These are phyloP conservation scores for Thunnus albacares DNA, from an alignment of 2,797 vertebrate species.

Conservation along the genomic window DNA sequence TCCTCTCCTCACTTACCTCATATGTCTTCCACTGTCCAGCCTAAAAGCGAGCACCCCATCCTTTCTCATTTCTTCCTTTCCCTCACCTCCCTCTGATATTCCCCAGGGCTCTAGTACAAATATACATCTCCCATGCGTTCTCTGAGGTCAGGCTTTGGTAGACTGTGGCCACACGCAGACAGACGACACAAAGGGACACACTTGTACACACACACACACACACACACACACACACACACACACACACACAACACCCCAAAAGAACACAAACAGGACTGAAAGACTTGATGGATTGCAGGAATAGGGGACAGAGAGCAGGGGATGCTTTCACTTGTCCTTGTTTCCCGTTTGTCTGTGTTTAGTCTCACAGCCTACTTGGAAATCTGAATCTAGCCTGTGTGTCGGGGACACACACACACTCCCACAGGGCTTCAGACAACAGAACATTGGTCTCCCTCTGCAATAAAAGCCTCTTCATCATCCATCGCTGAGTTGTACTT, in stretches of 20 bases:
- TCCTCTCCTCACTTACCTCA: conserved; percentile 30
- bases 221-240: conserved; percentile 19
- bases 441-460: conserved; percentile 34
- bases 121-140: conserved; percentile 65
- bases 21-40: conserved; percentile 44
- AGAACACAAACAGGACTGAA: conserved; percentile 67
- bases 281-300: conserved; percentile 71
- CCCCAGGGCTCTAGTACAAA: conserved; percentile 71
- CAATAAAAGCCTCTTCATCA: conserved; percentile 78
- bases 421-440: conserved; percentile 17
- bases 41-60: conserved; percentile 34
- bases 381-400: conserved; percentile 41
- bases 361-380: conserved; percentile 65
- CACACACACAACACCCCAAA: conserved; percentile 42
- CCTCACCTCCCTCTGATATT: conserved; percentile 63
- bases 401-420: conserved; percentile 30
- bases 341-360: conserved; percentile 69
- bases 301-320: conserved; percentile 36
- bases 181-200: conserved; percentile 46
- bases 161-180: conserved; percentile 72
- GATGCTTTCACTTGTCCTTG: conserved; percentile 56
- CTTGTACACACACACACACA: conserved; percentile 6
- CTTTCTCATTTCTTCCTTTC: conserved; percentile 43
- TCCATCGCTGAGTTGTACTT: conserved; percentile 57
- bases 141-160: conserved; percentile 47